A percentile compares a stretch with the other conserved stretches of the same genome.
These are phyloP conservation scores for Monochamus saltuarius DNA, from an alignment of 1,140 invertebrate genomes.

Conservation along the genomic window DNA sequence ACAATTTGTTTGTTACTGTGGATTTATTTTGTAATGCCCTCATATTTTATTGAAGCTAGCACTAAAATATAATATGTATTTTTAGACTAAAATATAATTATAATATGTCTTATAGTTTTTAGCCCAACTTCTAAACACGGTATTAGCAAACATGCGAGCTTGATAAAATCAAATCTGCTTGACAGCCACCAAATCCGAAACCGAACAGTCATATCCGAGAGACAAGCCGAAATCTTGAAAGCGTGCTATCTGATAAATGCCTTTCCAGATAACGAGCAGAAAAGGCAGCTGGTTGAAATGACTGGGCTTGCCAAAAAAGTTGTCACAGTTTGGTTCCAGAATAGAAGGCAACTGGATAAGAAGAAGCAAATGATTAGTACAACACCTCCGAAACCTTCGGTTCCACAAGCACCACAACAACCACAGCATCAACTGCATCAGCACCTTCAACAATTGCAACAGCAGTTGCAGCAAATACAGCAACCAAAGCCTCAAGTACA, in stretches of 20 bases:
- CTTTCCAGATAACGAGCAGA: not conserved
- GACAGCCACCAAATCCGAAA: not conserved
- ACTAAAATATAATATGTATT: not conserved
- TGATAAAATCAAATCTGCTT: not conserved
- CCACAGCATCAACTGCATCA: no score
- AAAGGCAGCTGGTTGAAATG: not conserved
- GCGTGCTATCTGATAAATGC: not conserved
- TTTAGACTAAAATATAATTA: not conserved
- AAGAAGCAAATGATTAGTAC: no score
- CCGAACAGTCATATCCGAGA: not conserved
- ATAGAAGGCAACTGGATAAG: conserved; percentile 1
- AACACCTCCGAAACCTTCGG: no score
- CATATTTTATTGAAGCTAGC: no score
- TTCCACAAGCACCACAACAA: no score
- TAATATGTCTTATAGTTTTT: conserved; percentile 7
- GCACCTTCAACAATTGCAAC: no score
- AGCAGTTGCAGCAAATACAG: no score
- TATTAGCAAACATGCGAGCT: not conserved
- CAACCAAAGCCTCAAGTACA: no score
- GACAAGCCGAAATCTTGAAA: conserved; percentile 1
- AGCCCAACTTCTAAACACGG: not conserved
- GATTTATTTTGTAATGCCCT: no score
- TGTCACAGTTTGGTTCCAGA: conserved; percentile 4
- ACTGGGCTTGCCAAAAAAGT: not conserved
- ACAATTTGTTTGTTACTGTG: no score